Percentiles rank a stretch among this genome's conserved stretches.
These are phyloP conservation scores for Holcopasites calliopsidis DNA, from an alignment of 1,140 invertebrate genomes.

Conservation along the genomic window DNA sequence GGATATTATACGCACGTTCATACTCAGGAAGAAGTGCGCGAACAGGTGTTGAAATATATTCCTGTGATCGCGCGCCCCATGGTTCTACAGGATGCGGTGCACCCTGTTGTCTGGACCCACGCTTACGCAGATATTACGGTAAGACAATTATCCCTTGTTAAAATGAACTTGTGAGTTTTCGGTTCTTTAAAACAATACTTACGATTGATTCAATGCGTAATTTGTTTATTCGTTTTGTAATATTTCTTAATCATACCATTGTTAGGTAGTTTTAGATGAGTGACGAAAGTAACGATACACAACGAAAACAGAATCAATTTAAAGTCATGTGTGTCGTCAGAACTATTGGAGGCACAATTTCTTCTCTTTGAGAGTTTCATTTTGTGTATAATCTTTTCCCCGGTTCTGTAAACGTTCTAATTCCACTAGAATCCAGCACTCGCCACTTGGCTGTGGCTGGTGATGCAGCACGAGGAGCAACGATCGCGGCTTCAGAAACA, in stretches of 20 bases:
- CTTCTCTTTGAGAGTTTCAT: too few relatives aligned
- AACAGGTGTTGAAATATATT: slow-evolving; percentile 95
- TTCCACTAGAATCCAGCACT: slow-evolving; percentile 75
- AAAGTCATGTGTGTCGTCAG: too few relatives aligned
- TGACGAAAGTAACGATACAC: too few relatives aligned
- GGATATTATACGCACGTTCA: slow-evolving; percentile 96
- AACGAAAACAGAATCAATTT: too few relatives aligned
- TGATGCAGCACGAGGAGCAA: slow-evolving; percentile 74
- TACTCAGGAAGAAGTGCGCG: slow-evolving; percentile 94
- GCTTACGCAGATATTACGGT: slow-evolving; percentile 92
- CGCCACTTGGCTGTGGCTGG: slow-evolving; percentile 73
- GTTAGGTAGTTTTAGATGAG: too few relatives aligned
- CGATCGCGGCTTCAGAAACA: slow-evolving; percentile 69
- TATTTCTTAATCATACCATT: too few relatives aligned
- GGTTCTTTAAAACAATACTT: too few relatives aligned
- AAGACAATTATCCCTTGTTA: slow-evolving; percentile 63
- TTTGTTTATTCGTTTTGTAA: too few relatives aligned
- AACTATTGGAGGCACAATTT: too few relatives aligned
- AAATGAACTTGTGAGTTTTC: neutral
- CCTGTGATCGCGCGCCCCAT: slow-evolving; percentile 93
- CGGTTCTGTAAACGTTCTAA: slow-evolving; percentile 9
- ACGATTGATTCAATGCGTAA: too few relatives aligned
- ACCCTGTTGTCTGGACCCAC: slow-evolving; percentile 94
- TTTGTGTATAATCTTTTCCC: too few relatives aligned
- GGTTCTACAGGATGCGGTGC: slow-evolving; percentile 87